A percentile compares a stretch with the other conserved stretches of the same genome.
phyloP scores from a whole-genome alignment of 2,888 invertebrate genomes.

The Cephus pulcher region DNA sequence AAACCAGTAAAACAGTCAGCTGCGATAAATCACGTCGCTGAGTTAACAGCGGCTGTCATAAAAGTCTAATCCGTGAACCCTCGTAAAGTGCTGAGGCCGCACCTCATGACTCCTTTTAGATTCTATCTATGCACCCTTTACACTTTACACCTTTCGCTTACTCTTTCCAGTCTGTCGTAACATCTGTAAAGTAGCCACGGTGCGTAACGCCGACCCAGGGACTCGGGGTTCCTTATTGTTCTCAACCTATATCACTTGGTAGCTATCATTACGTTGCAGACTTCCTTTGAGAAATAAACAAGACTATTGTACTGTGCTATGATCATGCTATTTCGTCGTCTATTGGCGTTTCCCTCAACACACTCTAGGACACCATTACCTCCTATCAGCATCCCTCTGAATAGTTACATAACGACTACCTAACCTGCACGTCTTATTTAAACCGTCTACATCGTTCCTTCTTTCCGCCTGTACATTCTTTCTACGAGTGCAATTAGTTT shows the following conservation, averaged over 20 bases:
- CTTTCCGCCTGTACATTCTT: not conserved
- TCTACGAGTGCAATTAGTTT: not conserved
- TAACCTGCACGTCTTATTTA: not conserved
- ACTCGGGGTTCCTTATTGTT: not conserved
- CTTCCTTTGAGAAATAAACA: not conserved
- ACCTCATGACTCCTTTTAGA: slow-evolving; percentile 2
- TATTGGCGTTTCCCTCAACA: not conserved
- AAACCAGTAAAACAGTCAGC: slow-evolving; percentile 20
- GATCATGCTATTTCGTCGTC: not conserved
- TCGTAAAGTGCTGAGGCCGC: slow-evolving; percentile 14
- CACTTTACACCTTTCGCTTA: not conserved
- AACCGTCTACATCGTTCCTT: not conserved
- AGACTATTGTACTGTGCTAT: not conserved
- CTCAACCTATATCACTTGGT: not conserved
- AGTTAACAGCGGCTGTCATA: slow-evolving; percentile 22
- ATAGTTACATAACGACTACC: no score
- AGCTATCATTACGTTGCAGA: not conserved
- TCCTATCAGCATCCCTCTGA: no score
- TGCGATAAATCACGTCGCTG: slow-evolving; percentile 18
- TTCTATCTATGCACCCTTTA: slow-evolving; percentile 1
- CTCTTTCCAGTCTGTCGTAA: not conserved
- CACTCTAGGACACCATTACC: not conserved
- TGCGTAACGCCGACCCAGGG: not conserved
- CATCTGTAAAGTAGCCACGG: not conserved
- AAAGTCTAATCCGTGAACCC: slow-evolving; percentile 23